Evolutionary conservation across 2,797 vertebrate species (phyloP).

Genomic region (Sandelia bainsii): DNA sequence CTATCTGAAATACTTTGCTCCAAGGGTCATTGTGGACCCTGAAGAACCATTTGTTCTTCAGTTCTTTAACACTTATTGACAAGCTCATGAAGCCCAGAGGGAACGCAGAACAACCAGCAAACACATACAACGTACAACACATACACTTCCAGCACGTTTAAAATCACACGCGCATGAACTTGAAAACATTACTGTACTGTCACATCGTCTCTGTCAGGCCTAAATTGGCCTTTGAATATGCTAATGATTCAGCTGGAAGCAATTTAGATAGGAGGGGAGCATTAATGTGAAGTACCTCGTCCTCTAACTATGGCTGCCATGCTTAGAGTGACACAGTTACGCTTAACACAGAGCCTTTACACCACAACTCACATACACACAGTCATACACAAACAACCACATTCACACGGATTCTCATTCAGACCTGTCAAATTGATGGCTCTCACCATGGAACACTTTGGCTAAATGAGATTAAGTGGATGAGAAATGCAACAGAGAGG

Average conservation of each 20-base stretch:
- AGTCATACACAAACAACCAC: constrained; percentile 30
- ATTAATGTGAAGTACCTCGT: constrained; percentile 64
- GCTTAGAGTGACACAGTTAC: constrained; percentile 62
- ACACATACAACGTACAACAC: constrained; percentile 9
- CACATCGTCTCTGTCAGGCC: constrained; percentile 41
- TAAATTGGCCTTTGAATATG: constrained; percentile 71
- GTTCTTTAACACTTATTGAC: constrained; percentile 73
- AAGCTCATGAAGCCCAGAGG: constrained; percentile 46
- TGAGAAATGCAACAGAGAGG: constrained; percentile 59
- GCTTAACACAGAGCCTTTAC: constrained; percentile 50
- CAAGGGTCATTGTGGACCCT: constrained; percentile 60
- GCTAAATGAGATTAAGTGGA: constrained; percentile 70
- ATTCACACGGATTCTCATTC: constrained; percentile 49
- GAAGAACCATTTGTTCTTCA: constrained; percentile 66
- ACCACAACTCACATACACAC: constrained; percentile 25
- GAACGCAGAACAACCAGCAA: not conserved
- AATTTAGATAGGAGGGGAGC: constrained; percentile 58
- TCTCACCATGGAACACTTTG: constrained; percentile 54
- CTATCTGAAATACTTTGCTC: constrained; percentile 57
- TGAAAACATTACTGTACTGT: constrained; percentile 21
- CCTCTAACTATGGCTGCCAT: constrained; percentile 45
- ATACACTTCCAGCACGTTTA: constrained; percentile 19
- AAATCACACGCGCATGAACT: constrained; percentile 11
- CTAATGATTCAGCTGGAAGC: constrained; percentile 63
- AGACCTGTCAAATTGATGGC: constrained; percentile 58